Conservation (phyloP, 2,797 vertebrate genomes). For the Psittacula echo region DNA sequence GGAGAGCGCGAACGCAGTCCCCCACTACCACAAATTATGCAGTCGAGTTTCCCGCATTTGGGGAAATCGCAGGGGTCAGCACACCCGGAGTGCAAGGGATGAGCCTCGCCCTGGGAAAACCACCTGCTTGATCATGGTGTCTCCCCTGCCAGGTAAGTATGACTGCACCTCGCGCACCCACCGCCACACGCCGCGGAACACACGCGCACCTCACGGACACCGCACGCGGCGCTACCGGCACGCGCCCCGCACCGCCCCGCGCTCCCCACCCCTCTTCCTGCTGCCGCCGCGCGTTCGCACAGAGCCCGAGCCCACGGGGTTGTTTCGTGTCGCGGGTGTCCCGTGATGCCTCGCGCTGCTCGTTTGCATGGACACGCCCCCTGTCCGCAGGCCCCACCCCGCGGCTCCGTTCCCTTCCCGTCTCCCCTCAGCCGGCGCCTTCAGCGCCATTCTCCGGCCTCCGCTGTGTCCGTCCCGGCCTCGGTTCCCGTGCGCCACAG, state of each 20-base stretch:
- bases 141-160: too few species aligned
- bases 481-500: neutral
- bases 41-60: too few species aligned
- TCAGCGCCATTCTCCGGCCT: rapidly evolving
- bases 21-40: too few species aligned
- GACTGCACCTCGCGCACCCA: rapidly evolving
- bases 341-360: neutral
- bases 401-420: rapidly evolving
- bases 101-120: too few species aligned
- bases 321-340: rapidly evolving
- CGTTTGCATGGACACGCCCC: neutral
- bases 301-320: neutral
- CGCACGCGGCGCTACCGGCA: too few species aligned
- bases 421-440: too few species aligned
- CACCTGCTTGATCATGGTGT: too few species aligned
- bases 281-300: neutral
- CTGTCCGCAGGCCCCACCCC: rapidly evolving
- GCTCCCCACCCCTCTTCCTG: rapidly evolving
- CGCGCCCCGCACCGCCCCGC: too few species aligned
- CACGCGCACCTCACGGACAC: neutral
- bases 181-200: too few species aligned
- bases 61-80: too few species aligned
- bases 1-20: too few species aligned
- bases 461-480: neutral
- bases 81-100: too few species aligned